Evolutionary conservation across 2,888 invertebrate genomes (phyloP).

Genomic region (Chaitophorus viminalis): DNA sequence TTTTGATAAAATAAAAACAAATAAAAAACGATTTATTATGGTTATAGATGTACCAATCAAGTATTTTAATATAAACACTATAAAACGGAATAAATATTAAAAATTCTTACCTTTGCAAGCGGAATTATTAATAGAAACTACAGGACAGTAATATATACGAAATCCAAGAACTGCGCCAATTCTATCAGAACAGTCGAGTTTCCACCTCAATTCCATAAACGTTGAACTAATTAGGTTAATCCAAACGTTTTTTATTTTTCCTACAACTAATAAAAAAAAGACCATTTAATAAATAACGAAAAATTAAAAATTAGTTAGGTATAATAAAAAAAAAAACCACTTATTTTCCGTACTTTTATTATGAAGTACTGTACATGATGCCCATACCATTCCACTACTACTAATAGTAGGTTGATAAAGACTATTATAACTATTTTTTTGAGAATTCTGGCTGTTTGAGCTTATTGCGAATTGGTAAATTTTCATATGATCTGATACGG

Average conservation of each 20-base stretch:
- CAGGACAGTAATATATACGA: conserved; percentile 79
- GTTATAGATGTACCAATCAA: too few relatives aligned
- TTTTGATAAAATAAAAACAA: too few relatives aligned
- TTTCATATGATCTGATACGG: conserved; percentile 71
- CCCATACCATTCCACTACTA: conserved; percentile 89
- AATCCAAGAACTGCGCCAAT: conserved; percentile 79
- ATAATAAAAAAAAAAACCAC: neutral
- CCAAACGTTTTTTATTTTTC: conserved; percentile 73
- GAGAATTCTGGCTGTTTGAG: conserved; percentile 74
- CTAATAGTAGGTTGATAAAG: neutral
- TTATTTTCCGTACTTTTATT: conserved; percentile 66
- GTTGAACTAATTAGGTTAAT: conserved; percentile 70
- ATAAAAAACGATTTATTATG: too few relatives aligned
- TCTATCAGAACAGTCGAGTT: conserved; percentile 79
- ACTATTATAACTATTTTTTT: neutral
- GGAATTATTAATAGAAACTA: conserved; percentile 52
- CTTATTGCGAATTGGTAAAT: conserved; percentile 84
- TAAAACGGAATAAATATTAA: too few relatives aligned
- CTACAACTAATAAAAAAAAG: conserved; percentile 67
- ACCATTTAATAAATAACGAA: neutral
- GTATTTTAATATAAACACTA: too few relatives aligned
- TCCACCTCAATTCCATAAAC: conserved; percentile 78
- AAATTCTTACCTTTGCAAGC: conserved; percentile 49
- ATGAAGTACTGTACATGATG: conserved; percentile 76
- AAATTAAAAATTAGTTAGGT: conserved; percentile 3